A percentile compares a stretch with the other conserved stretches of the same genome.
phyloP scores from a whole-genome alignment of 1,140 invertebrate genomes.

The Pseudomyrmex dendroicus region DNA sequence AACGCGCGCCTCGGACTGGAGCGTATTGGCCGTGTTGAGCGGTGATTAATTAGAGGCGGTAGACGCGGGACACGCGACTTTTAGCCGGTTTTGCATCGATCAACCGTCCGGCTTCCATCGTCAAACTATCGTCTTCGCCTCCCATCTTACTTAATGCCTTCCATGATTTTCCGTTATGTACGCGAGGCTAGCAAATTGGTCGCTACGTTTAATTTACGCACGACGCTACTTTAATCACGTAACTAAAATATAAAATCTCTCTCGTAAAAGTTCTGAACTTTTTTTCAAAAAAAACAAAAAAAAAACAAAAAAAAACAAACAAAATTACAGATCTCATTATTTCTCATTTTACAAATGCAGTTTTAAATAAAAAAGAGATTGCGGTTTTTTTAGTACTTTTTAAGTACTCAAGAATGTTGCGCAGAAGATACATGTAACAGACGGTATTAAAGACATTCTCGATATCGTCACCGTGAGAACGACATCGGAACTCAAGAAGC shows the following conservation, averaged over 20 bases:
- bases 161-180: conserved; percentile 24
- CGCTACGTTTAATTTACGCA: background rate
- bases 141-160: conserved; percentile 36
- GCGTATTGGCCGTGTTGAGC: conserved; percentile 72
- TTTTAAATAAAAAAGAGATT: background rate
- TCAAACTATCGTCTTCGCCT: conserved; percentile 40
- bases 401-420: background rate
- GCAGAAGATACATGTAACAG: conserved; percentile 6
- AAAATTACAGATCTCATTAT: too few relatives aligned
- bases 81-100: conserved; percentile 74
- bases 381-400: background rate
- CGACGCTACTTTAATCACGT: background rate
- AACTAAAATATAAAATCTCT: background rate
- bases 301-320: too few relatives aligned
- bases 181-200: background rate
- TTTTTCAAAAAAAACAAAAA: too few relatives aligned
- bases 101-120: conserved; percentile 63
- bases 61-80: conserved; percentile 75
- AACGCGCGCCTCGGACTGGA: conserved; percentile 66
- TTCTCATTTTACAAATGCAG: background rate
- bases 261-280: too few relatives aligned
- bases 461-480: conserved; percentile 15
- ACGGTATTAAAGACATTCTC: conserved; percentile 16
- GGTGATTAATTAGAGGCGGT: conserved; percentile 76
- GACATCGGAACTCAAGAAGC: conserved; percentile 9